A percentile compares a stretch with the other conserved stretches of the same genome.
These are phyloP conservation scores for Gobionotothen gibberifrons DNA, from an alignment of 2,797 vertebrate species.

Conservation along the genomic window DNA sequence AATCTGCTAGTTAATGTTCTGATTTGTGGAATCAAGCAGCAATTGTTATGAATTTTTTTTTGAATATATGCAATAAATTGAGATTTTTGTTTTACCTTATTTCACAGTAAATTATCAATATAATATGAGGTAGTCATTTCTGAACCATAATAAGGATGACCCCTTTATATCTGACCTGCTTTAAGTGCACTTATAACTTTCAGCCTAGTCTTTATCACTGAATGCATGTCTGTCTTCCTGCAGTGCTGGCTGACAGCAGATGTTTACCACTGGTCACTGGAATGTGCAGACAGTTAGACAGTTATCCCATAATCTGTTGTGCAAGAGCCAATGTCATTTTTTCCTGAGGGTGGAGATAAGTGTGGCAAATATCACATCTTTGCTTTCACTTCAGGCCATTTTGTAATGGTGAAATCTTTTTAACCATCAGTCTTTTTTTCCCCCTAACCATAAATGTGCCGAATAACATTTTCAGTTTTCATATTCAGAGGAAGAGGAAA, in stretches of 20 bases:
- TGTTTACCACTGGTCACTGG: constrained; percentile 48
- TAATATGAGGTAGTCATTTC: not conserved
- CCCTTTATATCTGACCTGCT: constrained; percentile 1
- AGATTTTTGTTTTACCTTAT: not conserved
- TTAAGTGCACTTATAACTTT: constrained; percentile 23
- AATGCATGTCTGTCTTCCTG: constrained; percentile 12
- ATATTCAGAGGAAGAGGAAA: not conserved
- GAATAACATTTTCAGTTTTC: not conserved
- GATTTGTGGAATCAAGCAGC: not conserved
- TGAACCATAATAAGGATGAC: not conserved
- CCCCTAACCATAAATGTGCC: not conserved
- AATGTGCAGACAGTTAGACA: constrained; percentile 44
- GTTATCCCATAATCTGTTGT: constrained; percentile 28
- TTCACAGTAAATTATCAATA: not conserved
- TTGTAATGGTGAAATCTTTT: not conserved
- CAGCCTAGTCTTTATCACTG: constrained; percentile 8
- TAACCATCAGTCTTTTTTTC: not conserved
- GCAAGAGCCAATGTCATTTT: constrained; percentile 14
- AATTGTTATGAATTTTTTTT: not conserved
- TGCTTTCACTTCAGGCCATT: not conserved
- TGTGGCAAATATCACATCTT: not conserved
- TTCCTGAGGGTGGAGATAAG: not conserved
- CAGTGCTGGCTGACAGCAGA: constrained; percentile 37
- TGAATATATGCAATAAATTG: not conserved
- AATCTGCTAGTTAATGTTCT: not conserved